Evolutionary conservation across 2,113 vertebrate species (phyloP), one percentile per base, ranked within the genome.

Genomic region (Chloroceryle aenea): DNA sequence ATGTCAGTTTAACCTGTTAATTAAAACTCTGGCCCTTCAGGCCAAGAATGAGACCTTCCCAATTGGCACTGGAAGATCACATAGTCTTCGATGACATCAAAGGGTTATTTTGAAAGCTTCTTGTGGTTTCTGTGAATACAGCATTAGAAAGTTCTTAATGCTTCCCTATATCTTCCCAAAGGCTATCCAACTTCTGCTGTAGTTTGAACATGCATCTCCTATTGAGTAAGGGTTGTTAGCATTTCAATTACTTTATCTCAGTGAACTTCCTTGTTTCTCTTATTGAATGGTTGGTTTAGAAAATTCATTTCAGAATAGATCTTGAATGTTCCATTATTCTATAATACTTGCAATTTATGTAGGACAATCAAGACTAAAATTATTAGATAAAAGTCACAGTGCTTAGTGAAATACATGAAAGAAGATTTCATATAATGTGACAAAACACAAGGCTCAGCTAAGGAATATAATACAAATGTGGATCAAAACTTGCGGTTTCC

Each of bases 1-100:
- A 59, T 2, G 4, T n/a, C 29, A 68, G 75, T 82, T 79, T 59
- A 88, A 13, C 58, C 9, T 82, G 36, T 94, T 97, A 93, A 95
- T 93, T 83, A 95, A 81, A 68, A 79, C 89, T 87, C 55, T 87
- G 67, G 36, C 59, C 74, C 87, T 93, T 82, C 73, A 94, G 67
- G 55, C 53, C 83, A 91, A 73, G 68, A 78, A 74, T 25, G 12
- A 13, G 5, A 73, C n/a, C n/a, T 73, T 87, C 68, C 56, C 48
- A 66, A 75, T 75, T 71, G 92, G 47, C 48, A 69, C 4, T 67
- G 56, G 34, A 14, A 50, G 64, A 95, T 89, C 63, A 78, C 9
- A 2, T n/a, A 56, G 34, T 52, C 71, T 87, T 90, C 89, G n/a
- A 83, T 94, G 15, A 72, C 66, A 94, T 63, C 72, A 85, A 90